Conservation (phyloP, 2,888 invertebrate genomes). For the Antheraea yamamai region DNA sequence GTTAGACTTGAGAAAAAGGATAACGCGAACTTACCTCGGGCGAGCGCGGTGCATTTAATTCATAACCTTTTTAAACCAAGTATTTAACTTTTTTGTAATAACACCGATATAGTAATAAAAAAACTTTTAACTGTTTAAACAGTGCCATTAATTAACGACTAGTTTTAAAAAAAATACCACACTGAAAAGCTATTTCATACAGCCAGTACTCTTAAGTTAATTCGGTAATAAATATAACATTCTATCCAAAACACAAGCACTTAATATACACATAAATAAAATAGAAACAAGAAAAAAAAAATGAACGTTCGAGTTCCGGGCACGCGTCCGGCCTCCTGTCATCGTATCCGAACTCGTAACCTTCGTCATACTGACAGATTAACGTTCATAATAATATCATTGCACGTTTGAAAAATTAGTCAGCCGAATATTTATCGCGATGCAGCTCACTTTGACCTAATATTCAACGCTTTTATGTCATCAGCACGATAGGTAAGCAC, state of each 20-base stretch:
- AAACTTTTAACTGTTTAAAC: no score
- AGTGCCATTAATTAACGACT: background rate
- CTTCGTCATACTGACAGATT: constrained; percentile 80
- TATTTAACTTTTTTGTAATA: no score
- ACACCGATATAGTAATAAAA: no score
- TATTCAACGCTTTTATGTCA: background rate
- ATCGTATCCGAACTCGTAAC: constrained; percentile 49
- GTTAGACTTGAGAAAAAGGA: no score
- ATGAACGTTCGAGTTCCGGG: constrained; percentile 56
- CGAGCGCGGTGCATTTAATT: no score
- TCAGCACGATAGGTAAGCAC: background rate
- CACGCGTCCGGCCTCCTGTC: constrained; percentile 61
- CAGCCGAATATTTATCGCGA: constrained; percentile 13
- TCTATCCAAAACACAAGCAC: background rate
- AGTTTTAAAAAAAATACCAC: background rate
- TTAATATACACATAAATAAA: constrained; percentile 25
- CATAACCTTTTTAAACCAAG: no score
- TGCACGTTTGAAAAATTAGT: constrained; percentile 41
- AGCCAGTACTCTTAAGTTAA: background rate
- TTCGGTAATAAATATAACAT: background rate
- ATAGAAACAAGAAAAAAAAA: constrained; percentile 53
- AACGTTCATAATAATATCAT: constrained; percentile 67
- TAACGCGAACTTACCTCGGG: no score
- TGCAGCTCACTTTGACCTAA: background rate
- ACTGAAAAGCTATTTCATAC: background rate